Evolutionary conservation across 2,888 invertebrate genomes (phyloP), one percentile per base, ranked within the genome.

Genomic region (Hemicrepidius hirtus): DNA sequence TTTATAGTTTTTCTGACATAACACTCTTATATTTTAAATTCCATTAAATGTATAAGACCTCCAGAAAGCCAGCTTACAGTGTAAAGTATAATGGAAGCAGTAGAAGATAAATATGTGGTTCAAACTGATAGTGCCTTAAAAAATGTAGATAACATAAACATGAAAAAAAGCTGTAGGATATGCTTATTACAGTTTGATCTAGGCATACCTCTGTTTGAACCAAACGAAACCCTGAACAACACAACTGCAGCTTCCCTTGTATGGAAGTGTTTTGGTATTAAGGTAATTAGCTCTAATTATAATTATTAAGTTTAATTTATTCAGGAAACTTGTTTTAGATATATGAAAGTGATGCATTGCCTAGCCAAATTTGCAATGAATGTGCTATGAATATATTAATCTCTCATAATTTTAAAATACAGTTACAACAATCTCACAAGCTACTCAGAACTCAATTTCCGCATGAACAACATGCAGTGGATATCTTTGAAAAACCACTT

Each of bases 331-430:
- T 2, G 0, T 53, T 21, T 21, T 21, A 53, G 53, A 32, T 53
- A 9, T 21, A 28, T 5, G n/a, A 53, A 32, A 53, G 13, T 53
- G 28, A 28, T 24, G 28, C 10, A 28, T 7, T 53, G 3, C 28
- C 53, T 6, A 53, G 28, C 21, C 28, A 53, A 28, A 53, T 53
- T 13, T 53, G 53, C 13, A 53, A 53, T 13, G 53, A 53, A 53
- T 53, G 53, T 16, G 28, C 53, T 6, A 13, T 28, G 28, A 24
- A 53, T 32, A 28, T 53, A 3, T 32, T 53, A 6, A 53, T 53
- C 28, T 53, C 53, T 1, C 53, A 53, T 13, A 53, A 53, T n/a
- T 53, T 53, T 32, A 53, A 53, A 32, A 53, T 53, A 32, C 53
- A 53, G 32, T 32, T 53, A 32, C 53, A 53, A 28, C 53, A 53